Evolutionary conservation across 2,888 invertebrate species (phyloP).

Genomic region (Pseudanteris insignis): DNA sequence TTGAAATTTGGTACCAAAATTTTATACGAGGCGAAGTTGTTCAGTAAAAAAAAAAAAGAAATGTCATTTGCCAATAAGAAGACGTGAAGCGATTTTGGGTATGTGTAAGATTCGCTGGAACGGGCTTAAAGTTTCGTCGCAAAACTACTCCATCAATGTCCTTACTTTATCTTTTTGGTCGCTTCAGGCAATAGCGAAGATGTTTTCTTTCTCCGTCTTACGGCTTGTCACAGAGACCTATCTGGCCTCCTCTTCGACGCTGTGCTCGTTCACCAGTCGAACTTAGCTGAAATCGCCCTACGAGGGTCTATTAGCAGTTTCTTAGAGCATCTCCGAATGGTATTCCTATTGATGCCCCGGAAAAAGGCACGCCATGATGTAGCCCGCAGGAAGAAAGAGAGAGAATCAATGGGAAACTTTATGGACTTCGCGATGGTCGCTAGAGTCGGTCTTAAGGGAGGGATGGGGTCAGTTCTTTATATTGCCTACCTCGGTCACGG

Average conservation of each 20-base stretch:
- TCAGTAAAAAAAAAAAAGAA: slow-evolving; percentile 2
- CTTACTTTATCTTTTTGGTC: slow-evolving; percentile 38
- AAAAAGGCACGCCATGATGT: slow-evolving; percentile 51
- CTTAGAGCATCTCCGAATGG: slow-evolving; percentile 62
- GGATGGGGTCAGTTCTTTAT: slow-evolving; percentile 45
- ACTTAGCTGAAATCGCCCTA: slow-evolving; percentile 28
- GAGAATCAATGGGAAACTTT: slow-evolving; percentile 55
- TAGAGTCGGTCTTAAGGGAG: slow-evolving; percentile 31
- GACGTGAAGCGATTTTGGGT: slow-evolving; percentile 35
- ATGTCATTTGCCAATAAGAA: no score
- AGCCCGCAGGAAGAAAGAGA: slow-evolving; percentile 52
- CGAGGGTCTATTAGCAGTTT: slow-evolving; percentile 63
- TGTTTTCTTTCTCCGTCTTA: slow-evolving; percentile 28
- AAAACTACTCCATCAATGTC: slow-evolving; percentile 53
- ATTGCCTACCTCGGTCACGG: slow-evolving; percentile 47
- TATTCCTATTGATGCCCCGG: slow-evolving; percentile 61
- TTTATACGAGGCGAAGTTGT: no score
- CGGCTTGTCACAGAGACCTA: slow-evolving; percentile 1
- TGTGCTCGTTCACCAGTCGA: slow-evolving; percentile 40
- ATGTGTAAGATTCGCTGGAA: slow-evolving; percentile 36
- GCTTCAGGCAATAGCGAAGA: slow-evolving; percentile 44
- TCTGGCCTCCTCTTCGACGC: no score
- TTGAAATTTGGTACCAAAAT: no score
- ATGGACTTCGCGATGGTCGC: slow-evolving; percentile 59
- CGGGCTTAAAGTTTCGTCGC: slow-evolving; percentile 44